Conservation (phyloP, 2,888 invertebrate genomes). For the Polyommatus icarus region DNA sequence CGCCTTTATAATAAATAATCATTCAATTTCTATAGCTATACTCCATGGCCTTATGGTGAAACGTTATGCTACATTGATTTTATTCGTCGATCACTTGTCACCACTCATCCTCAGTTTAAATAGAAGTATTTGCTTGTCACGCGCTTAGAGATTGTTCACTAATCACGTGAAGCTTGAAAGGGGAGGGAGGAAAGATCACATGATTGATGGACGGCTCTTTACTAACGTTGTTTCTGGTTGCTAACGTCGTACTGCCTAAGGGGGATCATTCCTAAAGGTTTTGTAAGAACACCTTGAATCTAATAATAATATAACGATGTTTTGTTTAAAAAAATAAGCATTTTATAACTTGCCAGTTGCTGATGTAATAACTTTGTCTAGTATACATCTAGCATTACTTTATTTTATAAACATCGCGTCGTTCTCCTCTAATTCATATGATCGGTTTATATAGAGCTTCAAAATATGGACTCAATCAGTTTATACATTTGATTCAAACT, state of each 20-base stretch:
- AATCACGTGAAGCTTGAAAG: too few species aligned
- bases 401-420: background rate
- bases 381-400: background rate
- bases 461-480: background rate
- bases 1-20: background rate
- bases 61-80: too few species aligned
- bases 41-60: background rate
- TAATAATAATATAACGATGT: too few species aligned
- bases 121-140: too few species aligned
- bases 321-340: background rate
- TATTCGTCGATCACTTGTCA: too few species aligned
- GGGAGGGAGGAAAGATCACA: too few species aligned
- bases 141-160: too few species aligned
- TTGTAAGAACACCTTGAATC: too few species aligned
- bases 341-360: background rate
- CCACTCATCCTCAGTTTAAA: too few species aligned
- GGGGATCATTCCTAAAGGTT: background rate
- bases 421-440: background rate
- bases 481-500: background rate
- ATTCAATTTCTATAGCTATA: background rate
- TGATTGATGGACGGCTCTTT: too few species aligned
- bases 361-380: background rate
- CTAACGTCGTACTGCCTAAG: too few species aligned
- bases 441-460: background rate
- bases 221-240: too few species aligned